Evolutionary conservation across 2,888 invertebrate genomes (phyloP).

Genomic region (Chrysolina haemoptera): DNA sequence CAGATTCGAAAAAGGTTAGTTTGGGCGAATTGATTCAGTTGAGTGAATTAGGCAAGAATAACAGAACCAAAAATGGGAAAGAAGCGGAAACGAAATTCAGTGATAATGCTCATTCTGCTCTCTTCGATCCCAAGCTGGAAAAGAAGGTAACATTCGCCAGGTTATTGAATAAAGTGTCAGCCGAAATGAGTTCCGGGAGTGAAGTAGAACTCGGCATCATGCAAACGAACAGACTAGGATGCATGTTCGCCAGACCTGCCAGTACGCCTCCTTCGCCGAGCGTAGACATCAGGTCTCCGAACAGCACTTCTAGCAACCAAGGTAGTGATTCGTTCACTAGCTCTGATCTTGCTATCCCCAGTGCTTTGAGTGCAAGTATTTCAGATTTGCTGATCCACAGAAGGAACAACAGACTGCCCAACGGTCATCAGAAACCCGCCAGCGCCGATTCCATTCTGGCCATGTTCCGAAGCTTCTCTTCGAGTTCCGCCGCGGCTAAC

Average conservation of each 20-base stretch:
- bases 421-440: conserved; percentile 76
- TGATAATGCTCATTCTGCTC: conserved; percentile 73
- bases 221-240: conserved; percentile 65
- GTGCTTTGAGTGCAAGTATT: conserved; percentile 74
- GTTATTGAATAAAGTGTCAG: conserved; percentile 78
- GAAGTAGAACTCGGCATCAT: conserved; percentile 75
- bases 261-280: conserved; percentile 79
- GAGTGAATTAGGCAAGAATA: conserved; percentile 74
- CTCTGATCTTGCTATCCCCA: conserved; percentile 78
- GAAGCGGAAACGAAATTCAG: conserved; percentile 76
- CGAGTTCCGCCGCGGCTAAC: conserved; percentile 75
- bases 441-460: conserved; percentile 86
- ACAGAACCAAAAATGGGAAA: conserved; percentile 66
- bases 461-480: conserved; percentile 83
- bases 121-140: conserved; percentile 80
- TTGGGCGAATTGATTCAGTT: conserved; percentile 83
- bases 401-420: conserved; percentile 61
- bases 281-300: conserved; percentile 75
- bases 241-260: conserved; percentile 68
- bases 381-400: conserved; percentile 65
- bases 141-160: conserved; percentile 86
- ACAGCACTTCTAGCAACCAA: conserved; percentile 83
- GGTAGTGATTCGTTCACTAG: conserved; percentile 85
- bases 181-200: conserved; percentile 84
- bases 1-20: conserved; percentile 76